These are phyloP conservation scores for Caenorhabditis remanei DNA, from an alignment of 1,140 invertebrate genomes.

Conservation along the genomic window DNA sequence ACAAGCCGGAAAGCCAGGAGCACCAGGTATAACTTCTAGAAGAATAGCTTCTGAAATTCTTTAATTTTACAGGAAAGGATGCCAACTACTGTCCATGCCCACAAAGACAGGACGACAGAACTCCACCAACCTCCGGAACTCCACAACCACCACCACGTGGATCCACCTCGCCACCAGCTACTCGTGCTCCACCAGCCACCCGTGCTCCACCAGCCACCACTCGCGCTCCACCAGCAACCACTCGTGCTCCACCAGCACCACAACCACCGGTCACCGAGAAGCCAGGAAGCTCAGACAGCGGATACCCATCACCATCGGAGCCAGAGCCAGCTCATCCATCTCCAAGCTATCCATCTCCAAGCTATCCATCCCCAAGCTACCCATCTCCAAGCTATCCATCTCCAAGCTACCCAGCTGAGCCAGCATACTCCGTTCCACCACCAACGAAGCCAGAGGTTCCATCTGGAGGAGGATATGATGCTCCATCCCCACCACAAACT, in stretches of 20 bases:
- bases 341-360: slow-evolving; percentile 32
- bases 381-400: slow-evolving; percentile 25
- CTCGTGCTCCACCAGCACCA: slow-evolving; percentile 24
- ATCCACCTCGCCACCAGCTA: not conserved
- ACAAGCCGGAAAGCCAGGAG: slow-evolving; percentile 56
- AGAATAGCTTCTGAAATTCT: not conserved
- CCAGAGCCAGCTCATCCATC: slow-evolving; percentile 30
- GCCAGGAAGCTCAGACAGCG: slow-evolving; percentile 2
- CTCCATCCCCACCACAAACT: slow-evolving; percentile 51
- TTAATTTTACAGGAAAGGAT: slow-evolving; percentile 22
- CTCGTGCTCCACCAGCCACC: slow-evolving; percentile 43
- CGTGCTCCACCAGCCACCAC: slow-evolving; percentile 47
- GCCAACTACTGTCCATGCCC: slow-evolving; percentile 57
- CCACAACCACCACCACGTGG: slow-evolving; percentile 34
- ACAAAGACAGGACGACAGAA: slow-evolving; percentile 47
- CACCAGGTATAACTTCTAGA: not conserved
- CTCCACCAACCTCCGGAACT: slow-evolving; percentile 36
- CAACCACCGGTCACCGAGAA: slow-evolving; percentile 22
- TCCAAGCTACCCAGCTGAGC: slow-evolving; percentile 48
- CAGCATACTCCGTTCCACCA: slow-evolving; percentile 36
- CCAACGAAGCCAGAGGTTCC: slow-evolving; percentile 40
- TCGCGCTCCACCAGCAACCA: slow-evolving; percentile 8
- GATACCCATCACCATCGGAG: slow-evolving; percentile 41
- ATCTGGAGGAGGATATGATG: slow-evolving; percentile 46
- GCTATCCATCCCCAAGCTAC: not conserved